phyloP scores from a whole-genome alignment of 1,140 invertebrate species.

The Cephus cinctus region DNA sequence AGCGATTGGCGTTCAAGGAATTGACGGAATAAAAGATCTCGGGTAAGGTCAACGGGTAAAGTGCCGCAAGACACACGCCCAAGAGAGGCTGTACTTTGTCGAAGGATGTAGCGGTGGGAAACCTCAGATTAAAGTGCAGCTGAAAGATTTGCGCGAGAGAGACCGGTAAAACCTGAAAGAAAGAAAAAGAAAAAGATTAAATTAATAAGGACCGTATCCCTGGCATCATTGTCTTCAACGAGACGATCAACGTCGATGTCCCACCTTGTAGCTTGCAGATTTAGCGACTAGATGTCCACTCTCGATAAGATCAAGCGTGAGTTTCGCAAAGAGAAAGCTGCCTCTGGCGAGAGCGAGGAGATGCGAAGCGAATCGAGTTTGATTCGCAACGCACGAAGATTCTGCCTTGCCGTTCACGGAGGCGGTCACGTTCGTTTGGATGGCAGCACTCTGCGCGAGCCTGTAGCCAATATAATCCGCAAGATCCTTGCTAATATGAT shows the following conservation, averaged over 20 bases:
- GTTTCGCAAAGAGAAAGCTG: conserved; percentile 88
- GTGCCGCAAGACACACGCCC: conserved; percentile 83
- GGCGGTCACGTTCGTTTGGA: conserved; percentile 80
- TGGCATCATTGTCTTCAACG: too few relatives aligned
- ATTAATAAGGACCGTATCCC: too few relatives aligned
- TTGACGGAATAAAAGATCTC: conserved; percentile 95
- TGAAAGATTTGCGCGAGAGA: conserved; percentile 90
- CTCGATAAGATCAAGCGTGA: conserved; percentile 92
- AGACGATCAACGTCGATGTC: neutral
- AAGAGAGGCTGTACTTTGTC: conserved; percentile 85
- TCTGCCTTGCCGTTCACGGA: conserved; percentile 68
- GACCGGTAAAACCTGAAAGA: conserved; percentile 72
- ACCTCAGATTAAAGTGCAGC: conserved; percentile 89
- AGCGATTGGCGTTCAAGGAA: conserved; percentile 72
- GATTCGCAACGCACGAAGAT: conserved; percentile 58
- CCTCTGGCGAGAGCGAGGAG: conserved; percentile 80
- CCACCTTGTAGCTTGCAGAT: conserved; percentile 87
- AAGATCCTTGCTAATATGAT: conserved; percentile 75
- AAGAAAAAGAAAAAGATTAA: conserved; percentile 6
- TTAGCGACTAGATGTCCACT: conserved; percentile 90
- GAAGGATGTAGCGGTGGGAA: conserved; percentile 86
- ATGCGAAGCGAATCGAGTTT: conserved; percentile 82
- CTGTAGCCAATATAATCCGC: conserved; percentile 84
- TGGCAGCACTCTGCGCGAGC: conserved; percentile 73
- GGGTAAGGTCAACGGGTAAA: conserved; percentile 85